A percentile compares a stretch with the other conserved stretches of the same genome.
Conservation (phyloP, 2,113 vertebrate species). For the Microtus pennsylvanicus region DNA sequence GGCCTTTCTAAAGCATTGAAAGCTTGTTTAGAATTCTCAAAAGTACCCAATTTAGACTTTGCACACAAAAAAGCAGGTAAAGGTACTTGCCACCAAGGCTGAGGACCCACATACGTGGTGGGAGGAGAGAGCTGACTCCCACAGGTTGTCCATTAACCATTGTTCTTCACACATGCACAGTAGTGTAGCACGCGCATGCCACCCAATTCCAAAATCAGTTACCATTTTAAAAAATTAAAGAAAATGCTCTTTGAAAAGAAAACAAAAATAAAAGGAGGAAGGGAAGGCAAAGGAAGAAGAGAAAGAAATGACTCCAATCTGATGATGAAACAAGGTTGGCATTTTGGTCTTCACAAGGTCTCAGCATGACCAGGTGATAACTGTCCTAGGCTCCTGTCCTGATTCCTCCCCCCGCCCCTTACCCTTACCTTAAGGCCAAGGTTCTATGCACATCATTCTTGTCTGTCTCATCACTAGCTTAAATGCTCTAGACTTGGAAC, state of each 20-base stretch:
- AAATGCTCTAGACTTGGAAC: neutral
- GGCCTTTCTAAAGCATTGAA: neutral
- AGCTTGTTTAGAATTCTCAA: slow-evolving; percentile 30
- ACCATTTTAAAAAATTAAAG: neutral
- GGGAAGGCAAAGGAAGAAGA: neutral
- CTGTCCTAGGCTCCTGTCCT: neutral
- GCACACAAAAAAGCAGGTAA: no score
- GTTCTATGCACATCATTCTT: neutral
- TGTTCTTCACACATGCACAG: neutral
- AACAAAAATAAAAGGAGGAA: neutral
- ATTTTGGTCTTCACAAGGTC: neutral
- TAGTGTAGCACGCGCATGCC: neutral
- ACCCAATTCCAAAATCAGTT: neutral
- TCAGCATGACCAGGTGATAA: neutral
- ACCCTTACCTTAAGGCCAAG: neutral
- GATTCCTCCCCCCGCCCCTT: neutral
- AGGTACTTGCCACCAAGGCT: neutral
- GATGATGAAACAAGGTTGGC: neutral
- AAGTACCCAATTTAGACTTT: neutral
- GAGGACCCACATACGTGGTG: neutral
- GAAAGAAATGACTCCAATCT: neutral
- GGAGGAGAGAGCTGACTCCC: neutral
- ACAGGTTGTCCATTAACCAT: neutral
- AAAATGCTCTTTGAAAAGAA: neutral
- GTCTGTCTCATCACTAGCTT: neutral